A percentile compares a stretch with the other conserved stretches of the same genome.
These are phyloP conservation scores for Trachurus trachurus DNA, from an alignment of 2,797 vertebrate genomes.

Conservation along the genomic window DNA sequence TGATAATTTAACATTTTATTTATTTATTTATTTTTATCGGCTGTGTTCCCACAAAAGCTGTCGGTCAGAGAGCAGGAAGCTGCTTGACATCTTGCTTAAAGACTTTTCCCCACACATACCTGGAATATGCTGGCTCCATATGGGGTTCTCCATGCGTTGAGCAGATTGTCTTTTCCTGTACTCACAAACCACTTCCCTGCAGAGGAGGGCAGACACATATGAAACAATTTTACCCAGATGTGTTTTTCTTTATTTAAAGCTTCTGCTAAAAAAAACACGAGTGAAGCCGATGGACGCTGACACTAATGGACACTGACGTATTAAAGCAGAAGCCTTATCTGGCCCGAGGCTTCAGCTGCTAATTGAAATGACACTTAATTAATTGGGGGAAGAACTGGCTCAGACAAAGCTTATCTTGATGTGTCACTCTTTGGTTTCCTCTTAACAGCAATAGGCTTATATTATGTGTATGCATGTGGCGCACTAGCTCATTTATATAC, in stretches of 20 bases:
- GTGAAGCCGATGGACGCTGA: background rate
- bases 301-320: background rate
- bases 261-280: background rate
- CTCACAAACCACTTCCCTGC: conserved; percentile 91
- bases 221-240: background rate
- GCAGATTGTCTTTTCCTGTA: conserved; percentile 90
- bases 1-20: background rate
- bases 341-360: background rate
- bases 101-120: conserved; percentile 65
- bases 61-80: background rate
- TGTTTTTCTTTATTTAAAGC: background rate
- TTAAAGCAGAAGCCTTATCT: background rate
- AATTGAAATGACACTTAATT: background rate
- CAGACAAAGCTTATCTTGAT: background rate
- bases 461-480: too few species aligned
- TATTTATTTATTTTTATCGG: background rate
- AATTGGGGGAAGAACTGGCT: background rate
- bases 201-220: conserved; percentile 47
- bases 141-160: conserved; percentile 90
- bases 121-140: conserved; percentile 91
- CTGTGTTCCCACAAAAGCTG: background rate
- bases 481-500: background rate
- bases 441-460: background rate
- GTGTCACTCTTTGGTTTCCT: background rate
- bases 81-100: background rate